These are phyloP conservation scores for Sebastes steindachneri DNA, from an alignment of 2,797 vertebrate species.

Conservation along the genomic window DNA sequence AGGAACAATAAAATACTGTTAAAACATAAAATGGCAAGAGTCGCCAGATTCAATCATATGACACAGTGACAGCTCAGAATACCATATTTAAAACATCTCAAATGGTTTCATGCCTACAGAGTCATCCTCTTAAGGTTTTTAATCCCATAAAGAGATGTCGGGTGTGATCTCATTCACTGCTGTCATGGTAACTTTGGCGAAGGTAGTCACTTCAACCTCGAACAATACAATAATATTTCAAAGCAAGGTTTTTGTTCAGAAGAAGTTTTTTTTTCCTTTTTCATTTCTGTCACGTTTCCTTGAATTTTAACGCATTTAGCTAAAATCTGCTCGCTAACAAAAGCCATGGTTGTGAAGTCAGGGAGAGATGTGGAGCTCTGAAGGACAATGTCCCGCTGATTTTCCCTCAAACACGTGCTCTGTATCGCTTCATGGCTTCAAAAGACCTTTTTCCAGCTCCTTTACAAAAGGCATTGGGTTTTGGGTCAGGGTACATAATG, in stretches of 20 bases:
- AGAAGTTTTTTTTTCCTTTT: not conserved
- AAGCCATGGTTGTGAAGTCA: not conserved
- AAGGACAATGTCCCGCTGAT: not conserved
- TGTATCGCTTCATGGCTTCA: not conserved
- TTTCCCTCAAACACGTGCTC: not conserved
- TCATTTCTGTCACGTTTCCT: not conserved
- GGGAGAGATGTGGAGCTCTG: not conserved
- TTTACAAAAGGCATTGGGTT: not conserved
- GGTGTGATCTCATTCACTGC: not conserved
- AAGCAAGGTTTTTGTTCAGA: not conserved
- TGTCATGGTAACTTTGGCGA: constrained; percentile 32
- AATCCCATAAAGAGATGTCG: not conserved
- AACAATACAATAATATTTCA: constrained; percentile 1
- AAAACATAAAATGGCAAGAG: not conserved
- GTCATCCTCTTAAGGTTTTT: not conserved
- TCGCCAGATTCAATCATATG: not conserved
- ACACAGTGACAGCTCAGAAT: not conserved
- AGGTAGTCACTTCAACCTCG: not conserved
- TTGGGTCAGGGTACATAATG: not conserved
- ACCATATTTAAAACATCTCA: not conserved
- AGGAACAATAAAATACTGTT: not conserved
- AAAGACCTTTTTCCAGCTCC: not conserved
- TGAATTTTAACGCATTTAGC: not conserved
- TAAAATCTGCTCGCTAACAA: not conserved
- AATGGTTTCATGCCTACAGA: not conserved